Base-by-base conservation (phyloP, 2,888 invertebrate species). In the Caenorhabditis sp. region DNA sequence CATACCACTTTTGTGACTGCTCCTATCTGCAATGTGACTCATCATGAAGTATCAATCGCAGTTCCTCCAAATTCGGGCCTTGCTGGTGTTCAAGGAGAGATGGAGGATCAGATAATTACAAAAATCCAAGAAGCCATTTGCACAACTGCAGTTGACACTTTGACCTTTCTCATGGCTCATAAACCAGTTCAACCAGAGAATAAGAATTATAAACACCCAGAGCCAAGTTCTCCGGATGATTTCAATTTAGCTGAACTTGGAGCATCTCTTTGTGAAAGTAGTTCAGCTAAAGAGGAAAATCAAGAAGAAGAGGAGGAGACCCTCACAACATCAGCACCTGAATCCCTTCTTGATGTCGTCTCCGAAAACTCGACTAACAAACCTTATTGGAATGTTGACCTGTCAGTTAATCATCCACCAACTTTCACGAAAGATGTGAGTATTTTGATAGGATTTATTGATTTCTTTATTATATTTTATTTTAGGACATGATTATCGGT, bases 401-500 rank as follows among this genome's bases (percentile, higher is more conserved):
- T 87, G 49, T 81, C 82, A 2, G 79, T 86, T 31, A 79, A 83
- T 59, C 81, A 82, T 63, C 85, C 85, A 27, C 86, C 86, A 25
- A 83, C 78, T 17, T 86, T 86, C 68, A 81, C 85, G 5, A 62
- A 80, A 49, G 56, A 77, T 53, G 67, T 75, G 27, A 17, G 59
- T 21, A 60, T 25, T 36, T n/a, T 10, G n/a, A n/a, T n/a, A n/a
- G n/a, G n/a, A n/a, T n/a, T n/a, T n/a, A n/a, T n/a, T n/a, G n/a
- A n/a, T n/a, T n/a, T n/a, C n/a, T n/a, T n/a, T 31, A 4, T 31
- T 10, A 64, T 64, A 23, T 43, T 50, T 49, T n/a, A n/a, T 52
- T 79, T 21, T 38, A 84, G 84, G 86, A 86, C 38, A 78, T 86
- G 54, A 82, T 87, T 12, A 80, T 87, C 66, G 86, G 87, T 26